phyloP scores from a whole-genome alignment of 2,888 invertebrate genomes.

The Apamea crenata region DNA sequence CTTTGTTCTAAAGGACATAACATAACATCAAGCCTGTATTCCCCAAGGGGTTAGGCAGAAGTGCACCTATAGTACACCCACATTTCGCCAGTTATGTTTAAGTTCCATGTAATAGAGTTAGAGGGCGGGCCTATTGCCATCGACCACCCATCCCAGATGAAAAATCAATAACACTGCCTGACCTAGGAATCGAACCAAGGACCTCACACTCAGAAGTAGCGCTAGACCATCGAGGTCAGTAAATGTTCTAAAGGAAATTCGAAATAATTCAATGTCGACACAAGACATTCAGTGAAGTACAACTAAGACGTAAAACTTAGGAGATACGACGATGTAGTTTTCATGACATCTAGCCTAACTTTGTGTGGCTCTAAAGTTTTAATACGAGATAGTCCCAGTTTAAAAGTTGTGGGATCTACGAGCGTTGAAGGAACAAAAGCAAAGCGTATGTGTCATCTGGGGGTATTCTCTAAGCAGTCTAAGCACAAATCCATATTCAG shows the following conservation, averaged over 20 bases:
- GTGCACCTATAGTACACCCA: too few species aligned
- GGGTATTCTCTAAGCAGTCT: background rate
- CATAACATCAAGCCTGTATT: too few species aligned
- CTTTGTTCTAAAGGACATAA: too few species aligned
- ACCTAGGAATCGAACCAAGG: background rate
- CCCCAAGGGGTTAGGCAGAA: too few species aligned
- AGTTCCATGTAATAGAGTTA: too few species aligned
- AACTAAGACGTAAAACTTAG: slow-evolving; percentile 11
- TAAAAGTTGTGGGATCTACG: background rate
- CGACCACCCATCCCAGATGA: background rate
- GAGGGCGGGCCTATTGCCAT: too few species aligned
- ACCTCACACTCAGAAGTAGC: too few species aligned
- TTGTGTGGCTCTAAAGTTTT: slow-evolving; percentile 23
- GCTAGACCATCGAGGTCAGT: too few species aligned
- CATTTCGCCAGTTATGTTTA: too few species aligned
- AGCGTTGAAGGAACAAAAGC: background rate
- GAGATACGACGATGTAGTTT: slow-evolving; percentile 1
- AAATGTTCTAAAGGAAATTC: background rate
- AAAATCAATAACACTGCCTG: background rate
- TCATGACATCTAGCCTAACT: slow-evolving; percentile 7
- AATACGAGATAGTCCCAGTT: background rate
- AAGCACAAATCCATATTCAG: too few species aligned
- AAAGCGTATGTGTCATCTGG: background rate
- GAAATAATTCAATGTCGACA: slow-evolving; percentile 10
- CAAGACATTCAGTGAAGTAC: slow-evolving; percentile 11